Base-by-base conservation (phyloP, 2,113 vertebrate genomes). In the Misgurnus mizolepis region DNA sequence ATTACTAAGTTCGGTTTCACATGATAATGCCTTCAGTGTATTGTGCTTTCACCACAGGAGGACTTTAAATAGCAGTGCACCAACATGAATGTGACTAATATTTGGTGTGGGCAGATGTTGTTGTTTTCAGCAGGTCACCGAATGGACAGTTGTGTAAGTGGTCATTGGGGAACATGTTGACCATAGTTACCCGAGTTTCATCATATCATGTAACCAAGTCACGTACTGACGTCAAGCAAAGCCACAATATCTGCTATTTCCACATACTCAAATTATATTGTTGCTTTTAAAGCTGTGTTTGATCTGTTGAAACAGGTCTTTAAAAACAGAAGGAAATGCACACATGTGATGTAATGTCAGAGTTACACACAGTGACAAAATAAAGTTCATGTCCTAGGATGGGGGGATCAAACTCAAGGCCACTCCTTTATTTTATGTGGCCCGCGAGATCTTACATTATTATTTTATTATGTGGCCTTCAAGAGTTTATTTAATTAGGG, bases 221-320 rank as follows among this genome's bases (percentile, higher is more conserved):
- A 71, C 40, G 69, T 71, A 55, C 49, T n/a, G 40, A 40, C 3
- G 27, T 40, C 71, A 80, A 72, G 76, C 64, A 66, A 56, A 75
- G 61, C 70, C 77, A 64, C 70, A 56, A 56, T 65, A 82, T 34
- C 27, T 77, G 76, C 74, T 71, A 65, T 65, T 67, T 53, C 43
- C 71, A 79, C 68, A 41, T 45, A 60, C 45, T 11, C 75, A 68
- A 68, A 17, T 56, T 83, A 74, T 55, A 68, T 40, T 62, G 67
- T 49, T 55, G 45, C 27, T 66, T 83, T 27, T 79, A 53, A 17
- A 55, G 58, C 27, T 78, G 49, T 41, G 76, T 80, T 83, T 64
- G 61, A 34, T 11, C 27, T 10, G 27, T 70, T 39, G 68, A 55
- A n/a, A 55, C 2, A 70, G 49, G 49, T 34, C 5, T 53, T 70